Evolutionary conservation across 2,888 invertebrate species (phyloP).

Genomic region (Globia sparganii): DNA sequence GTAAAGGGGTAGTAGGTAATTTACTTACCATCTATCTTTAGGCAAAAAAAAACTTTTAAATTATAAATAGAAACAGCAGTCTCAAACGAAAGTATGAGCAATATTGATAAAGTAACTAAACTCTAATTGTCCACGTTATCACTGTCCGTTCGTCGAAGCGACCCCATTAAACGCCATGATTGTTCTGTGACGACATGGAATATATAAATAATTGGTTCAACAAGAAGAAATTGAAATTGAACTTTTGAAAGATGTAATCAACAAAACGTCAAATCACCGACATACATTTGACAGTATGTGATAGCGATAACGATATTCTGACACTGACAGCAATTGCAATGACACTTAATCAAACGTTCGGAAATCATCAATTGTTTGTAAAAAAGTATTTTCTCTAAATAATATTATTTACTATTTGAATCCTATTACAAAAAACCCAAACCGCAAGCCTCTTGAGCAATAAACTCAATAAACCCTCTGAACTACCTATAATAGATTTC

Average conservation of each 20-base stretch:
- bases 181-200: conserved; percentile 30
- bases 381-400: not conserved
- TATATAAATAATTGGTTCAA: conserved; percentile 25
- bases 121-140: conserved; percentile 43
- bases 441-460: not conserved
- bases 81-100: not conserved
- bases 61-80: conserved; percentile 31
- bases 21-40: conserved; percentile 21
- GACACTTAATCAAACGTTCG: conserved; percentile 1
- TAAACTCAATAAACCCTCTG: not conserved
- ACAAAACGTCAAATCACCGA: conserved; percentile 25
- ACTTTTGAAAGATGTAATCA: conserved; percentile 27
- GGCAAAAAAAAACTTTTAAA: not conserved
- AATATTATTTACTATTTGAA: not conserved
- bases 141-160: conserved; percentile 32
- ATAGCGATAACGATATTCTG: not conserved
- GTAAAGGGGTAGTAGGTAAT: not conserved
- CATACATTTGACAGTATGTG: conserved; percentile 20
- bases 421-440: not conserved
- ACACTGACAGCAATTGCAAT: conserved; percentile 20
- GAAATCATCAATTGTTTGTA: conserved; percentile 7
- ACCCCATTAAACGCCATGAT: conserved; percentile 10
- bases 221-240: conserved; percentile 5
- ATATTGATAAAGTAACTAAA: conserved; percentile 5
- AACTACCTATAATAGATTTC: not conserved